These are phyloP conservation scores for Melanophora roralis DNA, from an alignment of 2,888 invertebrate species.

Conservation along the genomic window DNA sequence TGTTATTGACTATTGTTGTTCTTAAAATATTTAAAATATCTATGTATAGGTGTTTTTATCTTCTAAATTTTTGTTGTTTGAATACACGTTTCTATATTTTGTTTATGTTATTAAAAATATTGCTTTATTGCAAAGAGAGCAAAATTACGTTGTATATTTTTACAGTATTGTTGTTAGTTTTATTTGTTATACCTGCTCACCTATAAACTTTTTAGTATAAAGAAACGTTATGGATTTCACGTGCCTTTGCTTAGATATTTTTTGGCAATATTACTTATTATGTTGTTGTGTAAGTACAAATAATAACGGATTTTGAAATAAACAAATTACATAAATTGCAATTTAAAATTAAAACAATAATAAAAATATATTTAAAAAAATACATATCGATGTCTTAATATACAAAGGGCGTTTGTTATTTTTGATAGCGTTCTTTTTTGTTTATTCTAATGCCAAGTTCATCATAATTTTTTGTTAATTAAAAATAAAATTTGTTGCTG, in stretches of 20 bases:
- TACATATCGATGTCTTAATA: neutral
- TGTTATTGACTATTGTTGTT: constrained; percentile 37
- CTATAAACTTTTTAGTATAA: neutral
- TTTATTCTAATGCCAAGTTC: no score
- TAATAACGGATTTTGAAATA: neutral
- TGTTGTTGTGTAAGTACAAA: neutral
- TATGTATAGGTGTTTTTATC: neutral
- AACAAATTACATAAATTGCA: neutral
- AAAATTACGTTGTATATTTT: constrained; percentile 40
- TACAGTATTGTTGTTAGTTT: neutral
- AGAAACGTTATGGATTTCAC: constrained; percentile 13
- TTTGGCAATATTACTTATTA: neutral
- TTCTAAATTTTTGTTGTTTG: constrained; percentile 7
- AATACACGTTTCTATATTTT: neutral
- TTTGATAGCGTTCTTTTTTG: no score
- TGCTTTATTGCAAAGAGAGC: constrained; percentile 1
- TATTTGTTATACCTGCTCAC: neutral
- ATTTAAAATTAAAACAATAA: no score
- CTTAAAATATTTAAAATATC: neutral
- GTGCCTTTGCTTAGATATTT: constrained; percentile 7
- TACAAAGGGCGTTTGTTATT: no score
- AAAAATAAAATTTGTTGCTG: no score
- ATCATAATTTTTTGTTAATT: no score
- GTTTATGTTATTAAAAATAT: constrained; percentile 14
- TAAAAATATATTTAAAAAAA: neutral